Evolutionary conservation across 2,888 invertebrate species (phyloP).

Genomic region (Drosophila cyrtoloma): DNA sequence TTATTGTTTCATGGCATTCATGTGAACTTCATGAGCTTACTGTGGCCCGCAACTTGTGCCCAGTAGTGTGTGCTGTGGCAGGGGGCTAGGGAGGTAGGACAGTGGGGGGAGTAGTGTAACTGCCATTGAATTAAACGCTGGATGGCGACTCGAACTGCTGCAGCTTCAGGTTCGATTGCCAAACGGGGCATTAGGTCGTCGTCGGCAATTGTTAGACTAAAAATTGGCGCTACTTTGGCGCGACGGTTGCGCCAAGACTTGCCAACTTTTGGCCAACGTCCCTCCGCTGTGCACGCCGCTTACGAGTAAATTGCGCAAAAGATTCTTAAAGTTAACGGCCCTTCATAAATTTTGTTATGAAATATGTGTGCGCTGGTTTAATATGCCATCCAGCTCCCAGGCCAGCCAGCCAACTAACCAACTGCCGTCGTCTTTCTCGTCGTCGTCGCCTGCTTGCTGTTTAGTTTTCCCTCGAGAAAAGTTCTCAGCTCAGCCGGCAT

Average conservation of each 20-base stretch:
- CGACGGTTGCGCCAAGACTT: conserved; percentile 36
- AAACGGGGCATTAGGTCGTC: conserved; percentile 84
- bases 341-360: conserved; percentile 82
- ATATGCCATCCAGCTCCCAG: conserved; percentile 68
- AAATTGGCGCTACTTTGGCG: conserved; percentile 81
- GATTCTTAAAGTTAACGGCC: conserved; percentile 83
- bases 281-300: conserved; percentile 17
- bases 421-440: conserved; percentile 39
- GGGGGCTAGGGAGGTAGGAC: background rate
- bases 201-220: conserved; percentile 81
- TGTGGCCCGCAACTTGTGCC: conserved; percentile 13
- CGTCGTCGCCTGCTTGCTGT: conserved; percentile 22
- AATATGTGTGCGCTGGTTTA: conserved; percentile 80
- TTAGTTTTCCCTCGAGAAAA: conserved; percentile 79
- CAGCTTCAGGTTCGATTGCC: conserved; percentile 69
- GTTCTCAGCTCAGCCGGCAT: conserved; percentile 65
- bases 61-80: background rate
- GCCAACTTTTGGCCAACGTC: conserved; percentile 37
- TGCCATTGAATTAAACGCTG: conserved; percentile 76
- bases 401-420: conserved; percentile 35
- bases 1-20: conserved; percentile 84
- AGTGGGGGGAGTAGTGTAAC: conserved; percentile 30
- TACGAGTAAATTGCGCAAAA: conserved; percentile 76
- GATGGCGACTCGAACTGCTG: conserved; percentile 24
- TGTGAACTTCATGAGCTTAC: conserved; percentile 78